These are phyloP conservation scores for Manis javanica DNA, from an alignment of 2,797 vertebrate genomes.

Conservation along the genomic window DNA sequence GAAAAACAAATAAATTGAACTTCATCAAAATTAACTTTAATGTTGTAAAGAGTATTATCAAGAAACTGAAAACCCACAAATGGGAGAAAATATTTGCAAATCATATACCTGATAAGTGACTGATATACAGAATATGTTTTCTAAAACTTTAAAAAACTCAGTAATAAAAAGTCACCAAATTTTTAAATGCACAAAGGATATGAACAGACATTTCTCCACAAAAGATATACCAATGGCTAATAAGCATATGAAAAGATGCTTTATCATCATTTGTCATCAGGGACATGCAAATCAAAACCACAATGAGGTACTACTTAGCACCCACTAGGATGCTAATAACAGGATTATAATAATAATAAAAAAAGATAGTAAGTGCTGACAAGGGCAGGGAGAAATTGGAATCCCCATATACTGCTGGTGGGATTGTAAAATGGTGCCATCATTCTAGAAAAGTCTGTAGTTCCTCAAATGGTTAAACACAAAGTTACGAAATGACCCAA, in stretches of 20 bases:
- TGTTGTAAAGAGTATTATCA: background rate
- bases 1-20: background rate
- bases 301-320: background rate
- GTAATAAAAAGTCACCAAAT: background rate
- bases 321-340: background rate
- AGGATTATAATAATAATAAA: background rate
- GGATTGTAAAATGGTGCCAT: background rate
- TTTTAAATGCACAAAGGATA: background rate
- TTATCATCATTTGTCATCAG: background rate
- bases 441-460: background rate
- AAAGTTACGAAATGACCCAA: background rate
- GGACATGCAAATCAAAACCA: background rate
- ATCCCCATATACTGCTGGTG: background rate
- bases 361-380: background rate
- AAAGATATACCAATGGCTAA: background rate
- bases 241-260: background rate
- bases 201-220: background rate
- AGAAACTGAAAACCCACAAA: background rate
- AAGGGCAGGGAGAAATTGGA: background rate
- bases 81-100: background rate
- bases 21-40: background rate
- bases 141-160: background rate
- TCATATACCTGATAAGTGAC: background rate
- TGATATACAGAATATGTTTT: background rate
- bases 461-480: background rate